Conservation (phyloP, 2,888 invertebrate species). For the Brachynemurus nebulosus region DNA sequence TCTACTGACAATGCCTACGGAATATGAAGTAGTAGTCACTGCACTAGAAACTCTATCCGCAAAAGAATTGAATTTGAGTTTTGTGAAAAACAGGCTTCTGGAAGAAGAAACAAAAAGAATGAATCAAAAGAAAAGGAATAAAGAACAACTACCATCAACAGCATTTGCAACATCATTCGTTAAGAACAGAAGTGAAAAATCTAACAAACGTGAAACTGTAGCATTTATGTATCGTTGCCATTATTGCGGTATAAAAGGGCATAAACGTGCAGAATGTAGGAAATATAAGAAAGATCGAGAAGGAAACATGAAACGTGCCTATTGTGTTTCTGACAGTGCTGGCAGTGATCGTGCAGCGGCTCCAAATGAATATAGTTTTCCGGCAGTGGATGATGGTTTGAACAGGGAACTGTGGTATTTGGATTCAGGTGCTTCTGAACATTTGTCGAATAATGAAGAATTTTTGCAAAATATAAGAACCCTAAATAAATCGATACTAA, state of each 20-base stretch:
- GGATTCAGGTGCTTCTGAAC: background rate
- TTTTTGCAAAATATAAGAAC: background rate
- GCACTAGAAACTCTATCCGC: constrained; percentile 11
- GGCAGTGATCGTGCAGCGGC: no score
- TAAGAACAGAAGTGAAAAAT: no score
- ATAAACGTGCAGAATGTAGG: background rate
- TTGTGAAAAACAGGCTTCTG: constrained; percentile 2
- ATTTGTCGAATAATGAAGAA: background rate
- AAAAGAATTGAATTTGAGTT: background rate
- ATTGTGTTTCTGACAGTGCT: no score
- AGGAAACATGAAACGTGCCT: no score
- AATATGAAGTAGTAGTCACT: constrained; percentile 17
- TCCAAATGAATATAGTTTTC: no score
- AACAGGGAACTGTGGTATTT: background rate
- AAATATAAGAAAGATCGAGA: background rate
- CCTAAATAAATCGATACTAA: background rate
- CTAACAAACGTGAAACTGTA: background rate
- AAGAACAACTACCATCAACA: no score
- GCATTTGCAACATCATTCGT: no score
- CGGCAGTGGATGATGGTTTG: no score
- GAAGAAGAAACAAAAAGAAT: background rate
- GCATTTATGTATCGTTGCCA: background rate
- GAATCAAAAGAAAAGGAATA: no score
- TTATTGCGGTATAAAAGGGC: background rate
- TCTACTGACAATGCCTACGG: constrained; percentile 15